Conservation (phyloP, 1,140 invertebrate species). For the Oryctes rhinoceros region DNA sequence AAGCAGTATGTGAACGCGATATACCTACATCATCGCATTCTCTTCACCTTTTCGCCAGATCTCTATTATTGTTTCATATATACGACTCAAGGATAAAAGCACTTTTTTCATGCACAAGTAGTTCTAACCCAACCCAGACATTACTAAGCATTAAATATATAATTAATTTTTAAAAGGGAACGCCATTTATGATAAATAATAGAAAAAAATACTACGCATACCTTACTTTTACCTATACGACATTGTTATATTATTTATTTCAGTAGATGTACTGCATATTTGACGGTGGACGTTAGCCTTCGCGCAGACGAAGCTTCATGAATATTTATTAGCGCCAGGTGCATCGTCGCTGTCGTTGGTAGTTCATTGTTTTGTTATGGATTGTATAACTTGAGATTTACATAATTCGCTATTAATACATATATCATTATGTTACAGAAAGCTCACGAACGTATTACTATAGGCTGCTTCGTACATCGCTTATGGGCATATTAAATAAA, state of each 20-base stretch:
- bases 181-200: slow-evolving; percentile 30
- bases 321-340: slow-evolving; percentile 1
- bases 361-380: slow-evolving; percentile 30
- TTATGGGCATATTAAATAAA: no score
- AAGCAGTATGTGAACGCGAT: slow-evolving; percentile 7
- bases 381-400: slow-evolving; percentile 1
- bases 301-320: slow-evolving; percentile 15
- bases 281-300: not conserved
- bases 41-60: slow-evolving; percentile 27
- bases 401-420: not conserved
- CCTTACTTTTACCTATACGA: slow-evolving; percentile 23
- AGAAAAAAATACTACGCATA: not conserved
- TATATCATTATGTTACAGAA: no score
- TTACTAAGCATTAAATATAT: slow-evolving; percentile 42
- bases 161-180: slow-evolving; percentile 40
- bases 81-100: slow-evolving; percentile 26
- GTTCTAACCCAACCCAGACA: slow-evolving; percentile 40
- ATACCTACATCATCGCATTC: slow-evolving; percentile 35
- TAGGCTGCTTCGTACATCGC: no score
- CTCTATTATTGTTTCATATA: slow-evolving; percentile 30
- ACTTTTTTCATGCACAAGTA: slow-evolving; percentile 26
- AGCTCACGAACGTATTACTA: no score
- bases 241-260: slow-evolving; percentile 15
- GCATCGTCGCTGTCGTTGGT: not conserved
- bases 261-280: not conserved